Conservation (phyloP, 2,888 invertebrate species). For the Odontomyia ornata region DNA sequence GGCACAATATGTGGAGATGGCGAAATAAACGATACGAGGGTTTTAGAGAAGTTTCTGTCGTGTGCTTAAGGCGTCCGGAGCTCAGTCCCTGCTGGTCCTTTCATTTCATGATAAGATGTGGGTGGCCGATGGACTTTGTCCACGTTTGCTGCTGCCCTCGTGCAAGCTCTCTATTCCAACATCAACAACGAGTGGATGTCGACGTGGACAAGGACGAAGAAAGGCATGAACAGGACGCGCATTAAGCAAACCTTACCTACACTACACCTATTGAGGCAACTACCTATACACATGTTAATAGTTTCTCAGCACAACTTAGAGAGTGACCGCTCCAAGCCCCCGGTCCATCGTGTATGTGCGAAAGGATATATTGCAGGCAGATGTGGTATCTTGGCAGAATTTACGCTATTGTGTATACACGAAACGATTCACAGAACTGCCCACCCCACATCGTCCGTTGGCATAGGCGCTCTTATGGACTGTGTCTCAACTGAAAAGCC, state of each 20-base stretch:
- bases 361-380: constrained; percentile 39
- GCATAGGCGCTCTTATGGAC: constrained; percentile 17
- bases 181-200: constrained; percentile 8
- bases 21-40: constrained; percentile 31
- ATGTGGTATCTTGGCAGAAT: constrained; percentile 38
- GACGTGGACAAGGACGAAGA: constrained; percentile 35
- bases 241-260: constrained; percentile 41
- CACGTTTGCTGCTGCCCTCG: constrained; percentile 44
- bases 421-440: constrained; percentile 32
- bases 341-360: constrained; percentile 27
- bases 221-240: constrained; percentile 31
- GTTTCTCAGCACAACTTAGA: constrained; percentile 36
- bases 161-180: constrained; percentile 17
- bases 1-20: constrained; percentile 33
- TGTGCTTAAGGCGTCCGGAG: constrained; percentile 53
- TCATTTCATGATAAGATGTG: constrained; percentile 53
- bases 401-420: constrained; percentile 41
- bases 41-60: constrained; percentile 46
- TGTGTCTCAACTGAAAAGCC: constrained; percentile 51
- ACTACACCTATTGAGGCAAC: constrained; percentile 14
- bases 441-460: constrained; percentile 13
- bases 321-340: constrained; percentile 23
- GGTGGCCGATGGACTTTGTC: constrained; percentile 52
- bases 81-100: constrained; percentile 45
- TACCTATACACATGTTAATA: constrained; percentile 48